phyloP scores from a whole-genome alignment of 2,797 vertebrate genomes.

The Chelon labrosus region DNA sequence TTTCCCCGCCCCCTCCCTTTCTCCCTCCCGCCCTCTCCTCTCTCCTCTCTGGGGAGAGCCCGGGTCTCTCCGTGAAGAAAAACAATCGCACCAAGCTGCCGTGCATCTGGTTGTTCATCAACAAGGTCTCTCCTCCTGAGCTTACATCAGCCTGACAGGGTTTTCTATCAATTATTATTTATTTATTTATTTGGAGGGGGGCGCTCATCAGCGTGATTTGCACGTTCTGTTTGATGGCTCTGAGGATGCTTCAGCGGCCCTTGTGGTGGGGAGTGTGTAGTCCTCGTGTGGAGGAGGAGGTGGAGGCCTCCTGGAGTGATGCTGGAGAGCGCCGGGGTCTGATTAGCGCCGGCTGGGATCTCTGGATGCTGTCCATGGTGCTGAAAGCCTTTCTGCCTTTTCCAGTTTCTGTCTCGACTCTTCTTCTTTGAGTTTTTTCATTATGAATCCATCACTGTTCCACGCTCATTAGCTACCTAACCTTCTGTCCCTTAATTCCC shows the following conservation, averaged over 20 bases:
- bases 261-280: constrained; percentile 32
- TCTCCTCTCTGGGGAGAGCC: constrained; percentile 24
- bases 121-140: constrained; percentile 8
- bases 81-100: constrained; percentile 29
- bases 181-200: no score
- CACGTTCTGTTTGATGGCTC: constrained; percentile 17
- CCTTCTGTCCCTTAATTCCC: constrained; percentile 3
- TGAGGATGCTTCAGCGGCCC: constrained; percentile 20
- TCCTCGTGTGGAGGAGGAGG: constrained; percentile 35
- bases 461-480: background rate
- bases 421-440: background rate
- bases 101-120: constrained; percentile 17
- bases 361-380: constrained; percentile 65
- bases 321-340: constrained; percentile 37
- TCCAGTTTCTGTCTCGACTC: constrained; percentile 21
- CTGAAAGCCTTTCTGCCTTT: constrained; percentile 53
- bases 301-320: constrained; percentile 22
- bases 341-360: constrained; percentile 43
- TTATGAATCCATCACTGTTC: constrained; percentile 26
- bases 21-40: background rate
- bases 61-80: constrained; percentile 6
- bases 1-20: background rate
- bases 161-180: background rate
- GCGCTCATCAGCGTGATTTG: constrained; percentile 25
- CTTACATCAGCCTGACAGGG: constrained; percentile 12